Evolutionary conservation across 2,113 vertebrate species (phyloP).

Genomic region (Proteles cristata): DNA sequence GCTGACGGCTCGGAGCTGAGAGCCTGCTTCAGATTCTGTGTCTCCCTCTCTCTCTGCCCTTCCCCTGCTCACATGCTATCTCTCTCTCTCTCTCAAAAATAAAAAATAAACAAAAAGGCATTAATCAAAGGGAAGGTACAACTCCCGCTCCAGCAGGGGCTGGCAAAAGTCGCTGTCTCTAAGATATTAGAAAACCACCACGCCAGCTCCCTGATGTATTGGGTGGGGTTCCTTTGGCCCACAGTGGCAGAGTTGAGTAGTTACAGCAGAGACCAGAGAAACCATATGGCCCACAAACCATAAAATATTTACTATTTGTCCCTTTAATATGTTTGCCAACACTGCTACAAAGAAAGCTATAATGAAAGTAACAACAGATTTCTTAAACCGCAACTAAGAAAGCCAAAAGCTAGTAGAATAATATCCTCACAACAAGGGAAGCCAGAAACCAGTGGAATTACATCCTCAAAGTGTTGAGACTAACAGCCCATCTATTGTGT

Average conservation of each 20-base stretch:
- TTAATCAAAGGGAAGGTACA: background rate
- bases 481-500: background rate
- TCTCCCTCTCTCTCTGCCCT: no score
- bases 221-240: background rate
- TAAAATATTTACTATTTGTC: background rate
- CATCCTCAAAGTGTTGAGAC: background rate
- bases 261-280: background rate
- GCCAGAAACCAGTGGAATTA: background rate
- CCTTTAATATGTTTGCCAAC: background rate
- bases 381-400: background rate
- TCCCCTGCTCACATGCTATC: no score
- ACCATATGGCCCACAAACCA: background rate
- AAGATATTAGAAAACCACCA: background rate
- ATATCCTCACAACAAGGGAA: background rate
- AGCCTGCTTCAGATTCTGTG: no score
- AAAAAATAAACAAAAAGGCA: no score
- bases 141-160: background rate
- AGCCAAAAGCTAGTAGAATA: no score
- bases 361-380: background rate
- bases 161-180: background rate
- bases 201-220: accelerated
- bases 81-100: no score
- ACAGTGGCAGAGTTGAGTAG: background rate
- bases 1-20: no score
- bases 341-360: background rate